Conservation (phyloP, 2,888 invertebrate species). For the Amblyjoppa proteus region DNA sequence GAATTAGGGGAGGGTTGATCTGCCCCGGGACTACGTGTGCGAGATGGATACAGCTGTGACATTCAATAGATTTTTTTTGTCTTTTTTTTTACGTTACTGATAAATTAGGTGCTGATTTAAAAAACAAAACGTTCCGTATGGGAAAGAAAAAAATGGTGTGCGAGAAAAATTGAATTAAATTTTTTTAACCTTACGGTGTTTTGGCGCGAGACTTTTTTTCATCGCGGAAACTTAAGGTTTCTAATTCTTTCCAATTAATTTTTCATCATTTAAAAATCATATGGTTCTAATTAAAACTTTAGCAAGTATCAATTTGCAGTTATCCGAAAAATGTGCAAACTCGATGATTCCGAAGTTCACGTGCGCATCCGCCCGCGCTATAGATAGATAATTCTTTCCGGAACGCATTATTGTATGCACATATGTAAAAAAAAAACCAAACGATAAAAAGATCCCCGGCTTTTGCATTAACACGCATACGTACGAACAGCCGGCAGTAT, state of each 20-base stretch:
- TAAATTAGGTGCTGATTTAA: neutral
- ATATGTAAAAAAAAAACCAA: neutral
- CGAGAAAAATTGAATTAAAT: no score
- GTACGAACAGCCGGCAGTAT: constrained; percentile 30
- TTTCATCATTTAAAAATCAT: neutral
- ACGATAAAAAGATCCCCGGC: neutral
- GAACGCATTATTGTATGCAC: neutral
- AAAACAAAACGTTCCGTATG: neutral
- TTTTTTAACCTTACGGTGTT: no score
- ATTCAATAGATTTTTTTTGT: no score
- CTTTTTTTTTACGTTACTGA: no score
- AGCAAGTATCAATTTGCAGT: no score
- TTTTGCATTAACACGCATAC: constrained; percentile 2
- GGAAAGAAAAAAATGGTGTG: neutral
- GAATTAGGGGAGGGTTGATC: neutral
- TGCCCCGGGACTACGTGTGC: no score
- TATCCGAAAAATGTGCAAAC: neutral
- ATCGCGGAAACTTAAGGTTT: neutral
- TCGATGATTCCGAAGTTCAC: neutral
- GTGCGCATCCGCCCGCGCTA: neutral
- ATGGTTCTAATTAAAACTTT: neutral
- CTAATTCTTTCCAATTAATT: neutral
- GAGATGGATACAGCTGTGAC: no score
- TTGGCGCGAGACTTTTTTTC: neutral
- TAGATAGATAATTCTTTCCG: constrained; percentile 1